Percentiles rank a stretch among this genome's conserved stretches.
These are phyloP conservation scores for Calidris pugnax DNA, from an alignment of 2,113 vertebrate genomes.

Conservation along the genomic window DNA sequence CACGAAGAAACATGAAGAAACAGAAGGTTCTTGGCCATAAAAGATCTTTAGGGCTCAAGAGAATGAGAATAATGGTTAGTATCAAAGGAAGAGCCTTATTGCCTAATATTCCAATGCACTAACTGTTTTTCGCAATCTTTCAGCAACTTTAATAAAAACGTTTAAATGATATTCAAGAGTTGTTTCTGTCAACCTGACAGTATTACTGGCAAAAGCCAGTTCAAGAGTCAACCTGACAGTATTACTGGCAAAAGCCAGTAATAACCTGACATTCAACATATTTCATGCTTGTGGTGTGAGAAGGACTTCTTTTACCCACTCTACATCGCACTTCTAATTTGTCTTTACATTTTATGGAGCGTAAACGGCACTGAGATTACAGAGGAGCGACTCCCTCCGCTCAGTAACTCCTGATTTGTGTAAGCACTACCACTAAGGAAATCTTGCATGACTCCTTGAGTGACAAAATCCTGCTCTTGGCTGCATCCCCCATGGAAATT, in stretches of 20 bases:
- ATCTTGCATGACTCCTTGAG: background rate
- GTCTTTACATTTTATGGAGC: background rate
- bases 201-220: background rate
- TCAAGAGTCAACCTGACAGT: too few species aligned
- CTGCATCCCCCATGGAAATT: accelerated
- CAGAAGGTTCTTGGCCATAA: background rate
- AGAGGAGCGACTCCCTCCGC: background rate
- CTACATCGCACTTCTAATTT: accelerated
- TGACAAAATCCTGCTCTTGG: background rate
- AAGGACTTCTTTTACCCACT: background rate
- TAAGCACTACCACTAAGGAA: background rate
- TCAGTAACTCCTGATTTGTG: background rate
- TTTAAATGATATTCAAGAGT: background rate
- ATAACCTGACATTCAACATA: background rate
- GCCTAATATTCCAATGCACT: background rate
- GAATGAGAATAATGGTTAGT: background rate
- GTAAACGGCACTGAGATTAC: background rate
- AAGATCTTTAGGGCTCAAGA: background rate
- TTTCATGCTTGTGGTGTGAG: background rate
- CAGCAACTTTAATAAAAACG: background rate
- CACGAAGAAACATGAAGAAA: background rate
- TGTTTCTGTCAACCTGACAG: too few species aligned
- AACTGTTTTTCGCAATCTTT: background rate
- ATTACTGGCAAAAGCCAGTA: background rate
- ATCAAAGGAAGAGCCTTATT: background rate